Base-by-base conservation (phyloP, 2,113 vertebrate species). In the Globicephala melas region DNA sequence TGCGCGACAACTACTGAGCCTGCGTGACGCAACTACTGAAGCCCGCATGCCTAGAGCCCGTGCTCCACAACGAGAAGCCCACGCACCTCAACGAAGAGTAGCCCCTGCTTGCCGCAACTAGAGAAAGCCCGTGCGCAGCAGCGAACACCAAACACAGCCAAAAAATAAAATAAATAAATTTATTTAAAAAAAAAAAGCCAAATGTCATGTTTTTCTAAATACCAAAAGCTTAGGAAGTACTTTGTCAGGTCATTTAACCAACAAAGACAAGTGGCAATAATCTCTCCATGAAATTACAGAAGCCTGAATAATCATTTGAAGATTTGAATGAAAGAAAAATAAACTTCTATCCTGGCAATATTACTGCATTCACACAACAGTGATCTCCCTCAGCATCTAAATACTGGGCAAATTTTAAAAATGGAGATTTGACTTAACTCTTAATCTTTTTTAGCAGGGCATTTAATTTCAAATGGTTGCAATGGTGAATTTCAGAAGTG, bases 301-400 rank as follows among this genome's bases (percentile, higher is more conserved):
- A 93, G 2, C 5, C 17, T 44, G 8, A 90, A 81, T 84, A 95
- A 82, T 73, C 28, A 86, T 94, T 93, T 91, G 17, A 44, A 83
- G 15, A 95, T 87, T 1, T 84, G 17, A 92, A 73, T 82, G 5
- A 91, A 94, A 86, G 41, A 96, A 89, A 94, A 93, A 65, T 33
- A 25, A 70, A 5, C 41, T 1, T 58, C 3, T 53, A 85, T 25
- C 3, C 8, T 70, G 28, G 8, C 17, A 68, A 26, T n/a, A 53
- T 79, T 38, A 38, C 31, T 90, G 21, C 7, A 94, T 25, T 63
- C 26, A 70, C 20, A 60, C 9, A 92, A 60, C 6, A 82, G 50
- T 70, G 53, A 91, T 73, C 14, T 58, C 31, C 2, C 41, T 85
- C 55, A 74, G 9, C 6, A 82, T 65, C 79, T 92, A 88, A 91